Evolutionary conservation across 2,113 vertebrate species (phyloP).

Genomic region (Mugil cephalus): DNA sequence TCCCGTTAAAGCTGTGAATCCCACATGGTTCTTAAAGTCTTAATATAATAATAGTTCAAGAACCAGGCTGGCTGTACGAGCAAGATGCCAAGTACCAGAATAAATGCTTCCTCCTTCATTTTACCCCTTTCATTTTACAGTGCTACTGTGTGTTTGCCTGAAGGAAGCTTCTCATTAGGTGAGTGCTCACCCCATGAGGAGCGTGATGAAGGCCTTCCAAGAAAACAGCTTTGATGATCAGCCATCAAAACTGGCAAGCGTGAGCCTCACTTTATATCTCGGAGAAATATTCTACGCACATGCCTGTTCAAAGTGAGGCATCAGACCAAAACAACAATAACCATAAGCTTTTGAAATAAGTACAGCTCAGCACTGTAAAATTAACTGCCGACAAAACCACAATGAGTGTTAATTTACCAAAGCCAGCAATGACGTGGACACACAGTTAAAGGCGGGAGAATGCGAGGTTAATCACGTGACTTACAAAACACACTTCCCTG

Average conservation of each 20-base stretch:
- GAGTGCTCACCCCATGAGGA: neutral
- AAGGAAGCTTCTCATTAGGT: neutral
- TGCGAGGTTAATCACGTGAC: neutral
- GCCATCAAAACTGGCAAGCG: neutral
- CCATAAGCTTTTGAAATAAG: too few species aligned
- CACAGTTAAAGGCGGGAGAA: too few species aligned
- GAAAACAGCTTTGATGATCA: slow-evolving; percentile 10
- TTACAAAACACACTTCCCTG: too few species aligned
- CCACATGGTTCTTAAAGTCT: neutral
- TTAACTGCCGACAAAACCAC: too few species aligned
- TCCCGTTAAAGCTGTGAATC: neutral
- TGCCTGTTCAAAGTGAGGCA: neutral
- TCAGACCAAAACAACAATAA: neutral
- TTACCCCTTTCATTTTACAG: slow-evolving; percentile 12
- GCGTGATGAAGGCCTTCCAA: neutral
- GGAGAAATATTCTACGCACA: neutral
- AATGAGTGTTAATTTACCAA: too few species aligned
- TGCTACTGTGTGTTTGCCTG: slow-evolving; percentile 4
- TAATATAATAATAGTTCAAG: neutral
- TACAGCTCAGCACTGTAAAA: too few species aligned
- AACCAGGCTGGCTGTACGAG: neutral
- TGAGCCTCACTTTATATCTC: neutral
- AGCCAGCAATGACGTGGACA: too few species aligned
- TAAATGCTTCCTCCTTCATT: slow-evolving; percentile 2
- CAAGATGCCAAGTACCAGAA: neutral